Conservation (phyloP, 2,797 vertebrate genomes). For the Enteromius thamalakanensis region DNA sequence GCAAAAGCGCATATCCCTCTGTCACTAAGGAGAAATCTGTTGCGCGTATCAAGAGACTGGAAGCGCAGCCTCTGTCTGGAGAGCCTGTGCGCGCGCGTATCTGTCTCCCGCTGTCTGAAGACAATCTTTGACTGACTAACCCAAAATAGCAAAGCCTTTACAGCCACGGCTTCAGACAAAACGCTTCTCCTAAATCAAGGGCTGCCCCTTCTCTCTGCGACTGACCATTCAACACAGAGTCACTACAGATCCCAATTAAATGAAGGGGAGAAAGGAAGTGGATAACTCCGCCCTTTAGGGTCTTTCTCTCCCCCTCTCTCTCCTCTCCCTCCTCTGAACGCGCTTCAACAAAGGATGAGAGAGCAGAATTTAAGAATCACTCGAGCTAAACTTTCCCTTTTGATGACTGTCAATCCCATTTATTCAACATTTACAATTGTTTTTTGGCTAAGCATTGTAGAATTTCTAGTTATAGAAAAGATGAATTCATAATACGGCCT, state of each 20-base stretch:
- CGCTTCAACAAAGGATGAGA: conserved; percentile 69
- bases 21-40: conserved; percentile 61
- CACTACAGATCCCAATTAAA: conserved; percentile 74
- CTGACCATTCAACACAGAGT: conserved; percentile 72
- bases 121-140: conserved; percentile 73
- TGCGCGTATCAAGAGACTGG: conserved; percentile 62
- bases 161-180: conserved; percentile 84
- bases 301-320: conserved; percentile 68
- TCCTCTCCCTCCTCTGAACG: conserved; percentile 57
- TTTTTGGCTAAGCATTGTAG: background rate
- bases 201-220: conserved; percentile 79
- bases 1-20: conserved; percentile 36
- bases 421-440: conserved; percentile 46
- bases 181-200: conserved; percentile 80
- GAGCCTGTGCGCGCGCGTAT: conserved; percentile 35
- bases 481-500: background rate
- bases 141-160: conserved; percentile 78
- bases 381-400: conserved; percentile 65
- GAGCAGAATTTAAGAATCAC: conserved; percentile 67
- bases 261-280: conserved; percentile 54
- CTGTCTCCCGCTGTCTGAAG: conserved; percentile 69
- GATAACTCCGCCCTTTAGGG: conserved; percentile 67
- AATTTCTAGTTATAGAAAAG: background rate
- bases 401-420: conserved; percentile 38
- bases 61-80: conserved; percentile 47